Evolutionary conservation across 1,140 invertebrate genomes (phyloP).

Genomic region (Pachypsylla venusta): DNA sequence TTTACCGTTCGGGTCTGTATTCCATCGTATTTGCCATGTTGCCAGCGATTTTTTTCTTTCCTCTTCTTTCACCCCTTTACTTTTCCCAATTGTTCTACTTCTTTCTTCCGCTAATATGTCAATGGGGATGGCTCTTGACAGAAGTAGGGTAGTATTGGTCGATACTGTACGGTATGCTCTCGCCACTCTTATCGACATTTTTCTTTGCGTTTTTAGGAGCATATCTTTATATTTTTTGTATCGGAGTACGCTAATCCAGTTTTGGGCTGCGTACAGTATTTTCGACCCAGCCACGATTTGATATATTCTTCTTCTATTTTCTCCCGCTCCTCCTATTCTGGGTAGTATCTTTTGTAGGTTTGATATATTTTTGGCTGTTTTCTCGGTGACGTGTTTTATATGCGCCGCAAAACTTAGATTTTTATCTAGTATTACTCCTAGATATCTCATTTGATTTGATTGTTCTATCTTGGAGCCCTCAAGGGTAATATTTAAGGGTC

Average conservation of each 20-base stretch:
- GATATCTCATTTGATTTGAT: neutral
- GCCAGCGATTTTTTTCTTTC: neutral
- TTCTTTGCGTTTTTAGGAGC: neutral
- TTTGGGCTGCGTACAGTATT: neutral
- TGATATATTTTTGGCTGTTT: neutral
- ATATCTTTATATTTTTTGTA: neutral
- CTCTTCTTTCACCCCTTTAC: neutral
- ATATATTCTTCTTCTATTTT: neutral
- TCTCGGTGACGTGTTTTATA: neutral
- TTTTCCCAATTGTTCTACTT: neutral
- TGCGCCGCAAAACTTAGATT: neutral
- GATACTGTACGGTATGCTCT: slow-evolving; percentile 13
- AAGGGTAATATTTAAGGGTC: neutral
- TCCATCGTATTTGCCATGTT: slow-evolving; percentile 18
- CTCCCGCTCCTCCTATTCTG: neutral
- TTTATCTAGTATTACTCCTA: neutral
- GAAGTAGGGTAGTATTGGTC: neutral
- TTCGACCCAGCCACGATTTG: neutral
- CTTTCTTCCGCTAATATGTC: neutral
- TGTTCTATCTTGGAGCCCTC: neutral
- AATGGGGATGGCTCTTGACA: neutral
- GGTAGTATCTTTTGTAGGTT: neutral
- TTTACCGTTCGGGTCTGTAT: slow-evolving; percentile 9
- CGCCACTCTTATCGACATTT: neutral
- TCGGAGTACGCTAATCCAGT: neutral